These are phyloP conservation scores for Apodemia zela DNA, from an alignment of 2,888 invertebrate genomes.

Conservation along the genomic window DNA sequence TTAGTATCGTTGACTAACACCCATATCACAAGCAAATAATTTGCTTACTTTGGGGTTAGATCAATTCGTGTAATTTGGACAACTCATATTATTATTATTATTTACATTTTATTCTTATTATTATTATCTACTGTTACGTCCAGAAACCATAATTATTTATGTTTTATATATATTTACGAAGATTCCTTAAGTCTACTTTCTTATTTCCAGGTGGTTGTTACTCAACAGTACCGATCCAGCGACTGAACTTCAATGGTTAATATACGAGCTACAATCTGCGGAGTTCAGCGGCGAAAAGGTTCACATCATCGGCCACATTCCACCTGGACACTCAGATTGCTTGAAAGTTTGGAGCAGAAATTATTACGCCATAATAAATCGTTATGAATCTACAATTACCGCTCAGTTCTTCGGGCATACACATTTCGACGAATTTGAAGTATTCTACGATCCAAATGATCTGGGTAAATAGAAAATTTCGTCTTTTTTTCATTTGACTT, in stretches of 20 bases:
- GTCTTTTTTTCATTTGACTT: too few species aligned
- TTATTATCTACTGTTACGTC: too few species aligned
- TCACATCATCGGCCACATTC: slow-evolving; percentile 98
- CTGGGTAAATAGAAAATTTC: slow-evolving; percentile 70
- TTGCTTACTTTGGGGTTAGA: too few species aligned
- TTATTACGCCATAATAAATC: slow-evolving; percentile 92
- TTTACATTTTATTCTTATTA: too few species aligned
- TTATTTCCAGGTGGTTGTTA: slow-evolving; percentile 86
- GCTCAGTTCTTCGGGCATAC: slow-evolving; percentile 98
- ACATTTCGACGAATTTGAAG: slow-evolving; percentile 95
- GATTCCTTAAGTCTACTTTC: too few species aligned
- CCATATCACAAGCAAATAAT: too few species aligned
- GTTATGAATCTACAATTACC: slow-evolving; percentile 93
- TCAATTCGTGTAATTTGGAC: too few species aligned
- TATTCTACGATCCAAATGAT: slow-evolving; percentile 93
- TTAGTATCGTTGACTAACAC: too few species aligned
- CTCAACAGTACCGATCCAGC: slow-evolving; percentile 98
- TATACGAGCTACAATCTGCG: slow-evolving; percentile 95
- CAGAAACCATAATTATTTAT: too few species aligned
- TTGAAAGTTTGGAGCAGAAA: slow-evolving; percentile 97
- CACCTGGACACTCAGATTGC: slow-evolving; percentile 96
- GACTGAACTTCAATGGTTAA: slow-evolving; percentile 96
- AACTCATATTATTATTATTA: too few species aligned
- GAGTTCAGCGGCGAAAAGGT: slow-evolving; percentile 97
- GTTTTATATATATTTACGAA: too few species aligned